Percentiles rank a stretch among this genome's conserved stretches.
phyloP scores from a whole-genome alignment of 1,140 invertebrate species.

The Drosophila busckii region DNA sequence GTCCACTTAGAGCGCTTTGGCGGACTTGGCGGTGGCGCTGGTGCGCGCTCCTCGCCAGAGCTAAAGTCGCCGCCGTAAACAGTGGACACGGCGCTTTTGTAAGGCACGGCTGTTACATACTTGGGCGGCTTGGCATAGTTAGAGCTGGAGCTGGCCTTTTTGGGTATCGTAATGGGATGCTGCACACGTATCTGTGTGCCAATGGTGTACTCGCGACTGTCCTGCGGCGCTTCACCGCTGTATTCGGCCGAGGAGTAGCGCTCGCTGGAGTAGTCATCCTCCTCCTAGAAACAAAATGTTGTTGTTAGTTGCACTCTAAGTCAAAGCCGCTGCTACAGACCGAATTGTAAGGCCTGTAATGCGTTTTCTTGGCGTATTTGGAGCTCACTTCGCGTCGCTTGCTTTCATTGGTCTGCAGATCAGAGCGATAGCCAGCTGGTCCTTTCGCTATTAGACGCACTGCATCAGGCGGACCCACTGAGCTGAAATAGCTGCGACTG shows the following conservation, averaged over 20 bases:
- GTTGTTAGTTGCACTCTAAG: background rate
- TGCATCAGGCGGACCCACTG: slow-evolving; percentile 41
- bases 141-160: slow-evolving; percentile 40
- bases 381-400: slow-evolving; percentile 57
- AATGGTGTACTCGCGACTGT: slow-evolving; percentile 70
- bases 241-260: slow-evolving; percentile 60
- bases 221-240: slow-evolving; percentile 51
- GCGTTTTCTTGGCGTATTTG: slow-evolving; percentile 60
- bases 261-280: slow-evolving; percentile 65
- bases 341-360: slow-evolving; percentile 58
- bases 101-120: slow-evolving; percentile 34
- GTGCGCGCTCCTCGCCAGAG: slow-evolving; percentile 35
- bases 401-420: slow-evolving; percentile 64
- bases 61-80: slow-evolving; percentile 23
- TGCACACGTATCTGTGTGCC: slow-evolving; percentile 74
- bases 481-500: slow-evolving; percentile 52
- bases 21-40: slow-evolving; percentile 33
- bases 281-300: slow-evolving; percentile 37
- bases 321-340: slow-evolving; percentile 31
- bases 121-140: slow-evolving; percentile 44
- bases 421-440: slow-evolving; percentile 34
- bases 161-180: slow-evolving; percentile 69
- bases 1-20: slow-evolving; percentile 54
- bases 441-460: slow-evolving; percentile 22
- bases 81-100: slow-evolving; percentile 35